Evolutionary conservation across 2,888 invertebrate species (phyloP).

Genomic region (Latheticus oryzae): DNA sequence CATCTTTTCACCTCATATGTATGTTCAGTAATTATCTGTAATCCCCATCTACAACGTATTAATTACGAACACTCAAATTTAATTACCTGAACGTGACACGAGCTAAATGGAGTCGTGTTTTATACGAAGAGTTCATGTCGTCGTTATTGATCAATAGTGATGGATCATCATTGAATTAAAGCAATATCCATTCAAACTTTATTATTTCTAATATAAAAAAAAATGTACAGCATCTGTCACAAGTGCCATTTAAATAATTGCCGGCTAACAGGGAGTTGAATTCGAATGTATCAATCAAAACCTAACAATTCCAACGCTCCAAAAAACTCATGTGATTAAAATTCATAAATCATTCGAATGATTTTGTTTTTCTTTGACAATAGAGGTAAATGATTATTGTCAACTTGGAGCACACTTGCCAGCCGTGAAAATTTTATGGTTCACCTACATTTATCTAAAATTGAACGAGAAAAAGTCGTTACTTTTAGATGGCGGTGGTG

Average conservation of each 20-base stretch:
- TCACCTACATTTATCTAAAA: constrained; percentile 35
- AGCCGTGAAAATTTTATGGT: constrained; percentile 29
- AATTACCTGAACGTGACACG: constrained; percentile 33
- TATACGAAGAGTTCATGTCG: constrained; percentile 20
- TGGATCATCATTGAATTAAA: constrained; percentile 22
- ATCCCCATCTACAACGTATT: constrained; percentile 28
- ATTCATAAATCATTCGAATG: constrained; percentile 25
- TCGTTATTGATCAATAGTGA: constrained; percentile 31
- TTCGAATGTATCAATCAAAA: constrained; percentile 22
- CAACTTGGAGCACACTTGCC: constrained; percentile 22
- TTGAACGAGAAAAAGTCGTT: constrained; percentile 30
- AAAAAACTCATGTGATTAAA: constrained; percentile 13
- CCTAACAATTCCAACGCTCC: constrained; percentile 13
- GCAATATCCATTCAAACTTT: constrained; percentile 1
- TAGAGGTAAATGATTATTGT: too few species aligned
- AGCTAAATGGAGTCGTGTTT: constrained; percentile 34
- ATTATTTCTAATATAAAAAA: neutral
- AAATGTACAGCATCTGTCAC: neutral
- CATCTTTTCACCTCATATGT: too few species aligned
- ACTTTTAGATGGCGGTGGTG: constrained; percentile 22
- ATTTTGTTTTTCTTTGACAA: too few species aligned
- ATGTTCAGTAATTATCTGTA: constrained; percentile 11
- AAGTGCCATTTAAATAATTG: constrained; percentile 24
- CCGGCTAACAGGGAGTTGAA: constrained; percentile 24
- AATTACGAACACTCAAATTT: constrained; percentile 33